A percentile compares a stretch with the other conserved stretches of the same genome.
These are phyloP conservation scores for Corydoras sp. DNA, from an alignment of 2,113 vertebrate genomes.

Conservation along the genomic window DNA sequence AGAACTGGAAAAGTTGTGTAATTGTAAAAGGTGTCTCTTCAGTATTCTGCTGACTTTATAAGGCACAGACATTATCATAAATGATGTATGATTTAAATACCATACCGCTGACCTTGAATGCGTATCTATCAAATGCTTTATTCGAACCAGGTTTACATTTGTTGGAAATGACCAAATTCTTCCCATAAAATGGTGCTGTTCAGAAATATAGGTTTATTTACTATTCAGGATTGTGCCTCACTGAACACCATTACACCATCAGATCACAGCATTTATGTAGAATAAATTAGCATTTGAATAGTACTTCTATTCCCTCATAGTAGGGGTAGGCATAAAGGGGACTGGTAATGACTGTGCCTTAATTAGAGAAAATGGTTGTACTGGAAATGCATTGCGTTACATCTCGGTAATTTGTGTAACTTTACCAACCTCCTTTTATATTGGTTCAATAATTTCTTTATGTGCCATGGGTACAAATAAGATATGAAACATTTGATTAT, in stretches of 20 bases:
- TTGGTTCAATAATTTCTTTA: constrained; percentile 79
- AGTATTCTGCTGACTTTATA: constrained; percentile 1
- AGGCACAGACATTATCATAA: constrained; percentile 71
- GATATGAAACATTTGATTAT: constrained; percentile 79
- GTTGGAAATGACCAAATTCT: not conserved
- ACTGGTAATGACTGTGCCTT: constrained; percentile 73
- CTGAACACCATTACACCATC: not conserved
- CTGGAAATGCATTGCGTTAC: constrained; percentile 47
- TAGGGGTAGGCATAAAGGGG: constrained; percentile 7
- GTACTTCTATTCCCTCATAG: no score
- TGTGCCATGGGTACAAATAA: constrained; percentile 94
- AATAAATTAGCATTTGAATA: not conserved
- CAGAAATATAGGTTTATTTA: not conserved
- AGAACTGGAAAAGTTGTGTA: constrained; percentile 34
- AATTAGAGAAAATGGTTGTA: constrained; percentile 37
- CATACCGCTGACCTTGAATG: not conserved
- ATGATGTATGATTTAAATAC: not conserved
- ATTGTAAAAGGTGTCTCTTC: not conserved
- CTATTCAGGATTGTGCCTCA: not conserved
- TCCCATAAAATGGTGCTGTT: not conserved
- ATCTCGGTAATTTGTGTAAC: constrained; percentile 68
- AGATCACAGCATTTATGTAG: not conserved
- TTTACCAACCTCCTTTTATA: constrained; percentile 64
- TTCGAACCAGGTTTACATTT: not conserved
- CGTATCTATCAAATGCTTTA: not conserved